A percentile compares a stretch with the other conserved stretches of the same genome.
Evolutionary conservation across 1,140 invertebrate genomes (phyloP).

Genomic region (Pissodes strobi): DNA sequence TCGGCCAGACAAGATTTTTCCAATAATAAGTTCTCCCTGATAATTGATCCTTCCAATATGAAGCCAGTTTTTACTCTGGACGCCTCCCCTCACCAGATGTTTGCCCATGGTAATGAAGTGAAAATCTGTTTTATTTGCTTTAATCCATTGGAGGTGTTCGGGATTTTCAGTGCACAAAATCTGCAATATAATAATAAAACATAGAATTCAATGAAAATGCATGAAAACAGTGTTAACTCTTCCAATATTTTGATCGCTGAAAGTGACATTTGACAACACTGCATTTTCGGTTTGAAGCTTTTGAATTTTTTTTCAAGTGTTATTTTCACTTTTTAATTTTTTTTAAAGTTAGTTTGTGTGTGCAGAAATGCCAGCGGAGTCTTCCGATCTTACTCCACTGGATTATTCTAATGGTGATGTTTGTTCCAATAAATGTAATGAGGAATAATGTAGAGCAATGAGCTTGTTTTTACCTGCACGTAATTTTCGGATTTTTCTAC

Average conservation of each 20-base stretch:
- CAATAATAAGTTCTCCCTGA: slow-evolving; percentile 12
- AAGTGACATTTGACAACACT: no score
- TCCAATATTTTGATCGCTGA: no score
- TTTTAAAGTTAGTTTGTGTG: no score
- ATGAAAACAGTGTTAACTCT: no score
- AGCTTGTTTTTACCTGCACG: slow-evolving; percentile 20
- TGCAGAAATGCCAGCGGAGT: no score
- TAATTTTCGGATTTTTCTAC: slow-evolving; percentile 12
- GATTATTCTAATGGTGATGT: not conserved
- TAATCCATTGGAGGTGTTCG: slow-evolving; percentile 14
- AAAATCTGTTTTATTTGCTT: slow-evolving; percentile 19
- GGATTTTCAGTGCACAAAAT: slow-evolving; percentile 21
- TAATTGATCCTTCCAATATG: slow-evolving; percentile 24
- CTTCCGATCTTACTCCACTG: no score
- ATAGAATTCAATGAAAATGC: no score
- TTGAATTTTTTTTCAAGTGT: no score
- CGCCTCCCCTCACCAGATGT: slow-evolving; percentile 19
- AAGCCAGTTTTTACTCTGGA: slow-evolving; percentile 13
- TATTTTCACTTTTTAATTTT: no score
- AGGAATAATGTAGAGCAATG: no score
- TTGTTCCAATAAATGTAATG: not conserved
- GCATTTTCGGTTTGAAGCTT: no score
- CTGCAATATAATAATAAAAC: no score
- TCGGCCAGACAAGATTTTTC: slow-evolving; percentile 15
- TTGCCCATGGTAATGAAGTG: slow-evolving; percentile 17